Evolutionary conservation across 1,140 invertebrate genomes (phyloP), one percentile per base, ranked within the genome.

Genomic region (Adelges cooleyi): DNA sequence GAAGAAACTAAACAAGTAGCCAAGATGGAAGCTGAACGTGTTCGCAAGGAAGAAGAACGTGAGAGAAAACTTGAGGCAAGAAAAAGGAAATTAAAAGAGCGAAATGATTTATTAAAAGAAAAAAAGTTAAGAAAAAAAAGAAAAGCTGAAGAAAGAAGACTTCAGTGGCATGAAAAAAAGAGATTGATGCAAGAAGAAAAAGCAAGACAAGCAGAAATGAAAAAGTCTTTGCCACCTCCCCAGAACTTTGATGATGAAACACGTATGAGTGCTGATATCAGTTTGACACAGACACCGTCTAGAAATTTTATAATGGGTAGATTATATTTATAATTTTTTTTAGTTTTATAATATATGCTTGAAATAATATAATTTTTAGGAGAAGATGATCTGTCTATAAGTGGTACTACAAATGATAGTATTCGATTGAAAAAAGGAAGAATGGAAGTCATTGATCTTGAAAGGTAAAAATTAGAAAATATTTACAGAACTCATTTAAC

Each of bases 241-340:
- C 82, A 86, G 70, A 78, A 86, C 4, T 87, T 87, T 70, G 88
- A 90, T 73, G 88, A 91, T 73, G 88, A 91, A 71, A 92, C 88
- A 2, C 81, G 88, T 69, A 92, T 91, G 88, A 90, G 89, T 76
- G 87, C 87, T 11, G 86, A 80, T 70, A 77, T 77, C 48, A 81
- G 46, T 46, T 77, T 52, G n/a, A 62, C 66, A 75, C 73, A 9
- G 73, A 73, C 38, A 80, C 25, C 56, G 9, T 23, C 56, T n/a
- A 67, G 56, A 9, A 67, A 69, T 15, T 68, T 67, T 38, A 51
- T 68, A 2, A 51, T 52, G 5, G 50, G 53, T 62, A 48, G 25
- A 17, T 46, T 49, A 23, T n/a, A 29, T 18, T 65, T 38, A 22
- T 33, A 25, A 15, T 40, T 23, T 10, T 50, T 17, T 53, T 20